Conservation (phyloP, 2,113 vertebrate genomes). For the Peromyscus leucopus region DNA sequence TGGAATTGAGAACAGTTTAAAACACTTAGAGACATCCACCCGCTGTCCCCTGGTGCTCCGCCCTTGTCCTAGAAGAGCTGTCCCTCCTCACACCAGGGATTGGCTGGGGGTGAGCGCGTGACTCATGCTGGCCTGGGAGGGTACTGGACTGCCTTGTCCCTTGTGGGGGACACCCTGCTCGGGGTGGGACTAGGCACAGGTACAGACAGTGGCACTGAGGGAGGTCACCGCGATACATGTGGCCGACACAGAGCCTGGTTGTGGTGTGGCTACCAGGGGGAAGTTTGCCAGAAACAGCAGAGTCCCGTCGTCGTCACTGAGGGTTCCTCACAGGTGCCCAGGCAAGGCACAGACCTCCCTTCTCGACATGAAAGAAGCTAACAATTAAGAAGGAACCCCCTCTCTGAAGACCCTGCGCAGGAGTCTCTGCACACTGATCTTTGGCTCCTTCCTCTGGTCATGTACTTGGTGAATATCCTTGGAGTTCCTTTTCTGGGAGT, state of each 20-base stretch:
- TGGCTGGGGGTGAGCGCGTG: neutral
- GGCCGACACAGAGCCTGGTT: neutral
- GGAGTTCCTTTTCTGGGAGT: neutral
- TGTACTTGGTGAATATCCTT: neutral
- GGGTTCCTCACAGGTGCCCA: neutral
- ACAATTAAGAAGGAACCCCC: neutral
- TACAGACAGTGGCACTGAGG: neutral
- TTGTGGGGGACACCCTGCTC: neutral
- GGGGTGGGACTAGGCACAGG: neutral
- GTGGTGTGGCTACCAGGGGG: neutral
- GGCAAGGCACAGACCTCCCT: neutral
- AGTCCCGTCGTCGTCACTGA: neutral
- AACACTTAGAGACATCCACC: accelerated
- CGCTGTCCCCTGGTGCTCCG: neutral
- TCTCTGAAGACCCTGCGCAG: neutral
- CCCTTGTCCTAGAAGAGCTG: too few species aligned
- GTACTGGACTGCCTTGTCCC: neutral
- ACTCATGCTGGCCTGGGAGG: neutral
- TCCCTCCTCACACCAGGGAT: neutral
- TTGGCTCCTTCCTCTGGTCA: neutral
- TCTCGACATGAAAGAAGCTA: neutral
- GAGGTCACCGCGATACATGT: neutral
- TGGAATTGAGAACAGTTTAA: neutral
- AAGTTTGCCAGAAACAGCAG: neutral
- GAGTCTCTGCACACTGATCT: neutral